Evolutionary conservation across 2,888 invertebrate genomes (phyloP).

Genomic region (Spodoptera exigua): DNA sequence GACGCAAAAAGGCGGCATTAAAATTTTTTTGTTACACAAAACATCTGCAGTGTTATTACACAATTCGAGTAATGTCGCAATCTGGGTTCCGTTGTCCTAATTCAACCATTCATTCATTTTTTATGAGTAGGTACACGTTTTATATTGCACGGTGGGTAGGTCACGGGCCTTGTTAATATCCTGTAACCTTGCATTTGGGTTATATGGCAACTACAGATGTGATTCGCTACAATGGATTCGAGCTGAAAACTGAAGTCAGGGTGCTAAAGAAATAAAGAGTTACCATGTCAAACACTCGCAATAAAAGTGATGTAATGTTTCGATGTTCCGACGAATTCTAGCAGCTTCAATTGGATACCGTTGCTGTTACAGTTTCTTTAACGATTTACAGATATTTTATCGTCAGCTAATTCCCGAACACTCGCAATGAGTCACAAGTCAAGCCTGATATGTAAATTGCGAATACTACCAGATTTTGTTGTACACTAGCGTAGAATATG

Average conservation of each 20-base stretch:
- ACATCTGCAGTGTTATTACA: constrained; percentile 67
- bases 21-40: constrained; percentile 50
- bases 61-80: constrained; percentile 55
- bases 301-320: constrained; percentile 8
- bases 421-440: constrained; percentile 11
- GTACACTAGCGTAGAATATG: constrained; percentile 20
- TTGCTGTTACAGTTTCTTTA: constrained; percentile 23
- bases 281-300: constrained; percentile 1
- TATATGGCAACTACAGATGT: constrained; percentile 39
- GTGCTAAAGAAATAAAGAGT: constrained; percentile 14
- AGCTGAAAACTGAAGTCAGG: constrained; percentile 17
- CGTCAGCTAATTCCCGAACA: constrained; percentile 15
- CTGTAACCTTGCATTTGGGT: constrained; percentile 56
- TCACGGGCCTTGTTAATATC: constrained; percentile 60
- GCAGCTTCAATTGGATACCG: constrained; percentile 20
- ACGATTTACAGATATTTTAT: constrained; percentile 26
- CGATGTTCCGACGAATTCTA: constrained; percentile 11
- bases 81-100: constrained; percentile 55
- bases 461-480: constrained; percentile 10
- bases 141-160: constrained; percentile 35
- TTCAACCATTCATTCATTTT: constrained; percentile 48
- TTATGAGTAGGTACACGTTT: constrained; percentile 26
- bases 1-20: constrained; percentile 43
- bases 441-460: background rate
- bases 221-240: constrained; percentile 33